phyloP scores from a whole-genome alignment of 2,113 vertebrate species.

The Merops nubicus region DNA sequence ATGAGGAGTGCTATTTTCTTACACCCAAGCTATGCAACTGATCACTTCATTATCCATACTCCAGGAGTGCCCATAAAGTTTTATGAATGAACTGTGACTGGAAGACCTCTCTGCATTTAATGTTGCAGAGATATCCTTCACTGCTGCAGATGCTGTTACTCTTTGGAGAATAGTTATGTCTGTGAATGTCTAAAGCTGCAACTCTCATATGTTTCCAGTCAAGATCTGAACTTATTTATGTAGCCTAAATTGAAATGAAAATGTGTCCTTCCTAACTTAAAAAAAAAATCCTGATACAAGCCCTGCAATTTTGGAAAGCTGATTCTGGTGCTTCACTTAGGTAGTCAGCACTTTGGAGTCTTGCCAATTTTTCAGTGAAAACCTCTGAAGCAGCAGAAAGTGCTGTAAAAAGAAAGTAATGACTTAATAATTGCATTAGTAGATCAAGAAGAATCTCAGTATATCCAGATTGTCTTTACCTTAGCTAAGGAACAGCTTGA shows the following conservation, averaged over 20 bases:
- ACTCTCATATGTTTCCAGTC: background rate
- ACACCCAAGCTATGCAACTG: background rate
- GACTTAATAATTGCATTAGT: background rate
- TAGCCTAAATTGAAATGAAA: background rate
- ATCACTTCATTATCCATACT: background rate
- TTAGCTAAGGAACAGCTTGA: background rate
- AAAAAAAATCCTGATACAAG: background rate
- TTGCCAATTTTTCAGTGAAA: background rate
- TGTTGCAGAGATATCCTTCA: background rate
- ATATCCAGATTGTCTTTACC: background rate
- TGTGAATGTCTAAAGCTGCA: background rate
- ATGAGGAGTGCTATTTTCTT: background rate
- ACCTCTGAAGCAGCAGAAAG: background rate
- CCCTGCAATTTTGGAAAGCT: background rate
- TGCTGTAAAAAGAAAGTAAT: background rate
- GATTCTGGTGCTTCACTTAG: background rate
- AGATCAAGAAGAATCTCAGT: background rate
- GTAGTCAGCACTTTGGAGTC: background rate
- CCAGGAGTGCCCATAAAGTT: background rate
- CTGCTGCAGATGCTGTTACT: background rate
- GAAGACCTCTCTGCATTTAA: background rate
- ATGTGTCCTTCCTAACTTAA: background rate
- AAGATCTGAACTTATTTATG: fast-evolving
- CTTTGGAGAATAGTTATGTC: background rate
- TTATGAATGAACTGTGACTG: background rate